Evolutionary conservation across 2,797 vertebrate genomes (phyloP).

Genomic region (Sebastes trivittatus): DNA sequence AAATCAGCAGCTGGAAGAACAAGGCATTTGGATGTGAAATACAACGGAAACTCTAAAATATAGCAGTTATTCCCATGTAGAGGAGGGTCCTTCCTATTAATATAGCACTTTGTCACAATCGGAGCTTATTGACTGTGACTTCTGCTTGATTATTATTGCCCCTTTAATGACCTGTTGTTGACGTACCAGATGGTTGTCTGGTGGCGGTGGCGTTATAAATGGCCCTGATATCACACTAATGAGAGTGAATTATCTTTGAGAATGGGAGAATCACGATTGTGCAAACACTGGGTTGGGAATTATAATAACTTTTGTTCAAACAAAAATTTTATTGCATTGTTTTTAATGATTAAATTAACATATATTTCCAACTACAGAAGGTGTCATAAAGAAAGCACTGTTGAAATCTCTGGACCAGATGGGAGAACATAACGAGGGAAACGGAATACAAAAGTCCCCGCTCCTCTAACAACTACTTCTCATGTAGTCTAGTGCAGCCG

Average conservation of each 20-base stretch:
- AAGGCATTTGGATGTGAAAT: neutral
- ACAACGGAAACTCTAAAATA: neutral
- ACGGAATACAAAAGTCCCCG: too few species aligned
- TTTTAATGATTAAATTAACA: too few species aligned
- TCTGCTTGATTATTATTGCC: slow-evolving; percentile 33
- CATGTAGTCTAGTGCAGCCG: too few species aligned
- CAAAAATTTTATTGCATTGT: neutral
- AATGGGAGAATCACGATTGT: neutral
- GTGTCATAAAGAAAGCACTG: neutral
- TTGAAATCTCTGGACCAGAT: too few species aligned
- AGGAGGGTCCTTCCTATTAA: neutral
- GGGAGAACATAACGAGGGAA: too few species aligned
- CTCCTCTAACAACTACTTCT: too few species aligned
- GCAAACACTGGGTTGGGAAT: neutral
- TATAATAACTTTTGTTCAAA: neutral
- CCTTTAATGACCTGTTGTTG: slow-evolving; percentile 33
- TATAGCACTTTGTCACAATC: slow-evolving; percentile 13
- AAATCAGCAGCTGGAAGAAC: neutral
- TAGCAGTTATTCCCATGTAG: neutral
- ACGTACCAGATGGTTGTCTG: slow-evolving; percentile 31
- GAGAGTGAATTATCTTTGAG: neutral
- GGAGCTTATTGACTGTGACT: slow-evolving; percentile 20
- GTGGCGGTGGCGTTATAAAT: slow-evolving; percentile 13
- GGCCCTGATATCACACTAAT: neutral
- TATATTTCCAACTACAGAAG: too few species aligned